Base-by-base conservation (phyloP, 2,888 invertebrate genomes). In the Lycocerus yunnanus region DNA sequence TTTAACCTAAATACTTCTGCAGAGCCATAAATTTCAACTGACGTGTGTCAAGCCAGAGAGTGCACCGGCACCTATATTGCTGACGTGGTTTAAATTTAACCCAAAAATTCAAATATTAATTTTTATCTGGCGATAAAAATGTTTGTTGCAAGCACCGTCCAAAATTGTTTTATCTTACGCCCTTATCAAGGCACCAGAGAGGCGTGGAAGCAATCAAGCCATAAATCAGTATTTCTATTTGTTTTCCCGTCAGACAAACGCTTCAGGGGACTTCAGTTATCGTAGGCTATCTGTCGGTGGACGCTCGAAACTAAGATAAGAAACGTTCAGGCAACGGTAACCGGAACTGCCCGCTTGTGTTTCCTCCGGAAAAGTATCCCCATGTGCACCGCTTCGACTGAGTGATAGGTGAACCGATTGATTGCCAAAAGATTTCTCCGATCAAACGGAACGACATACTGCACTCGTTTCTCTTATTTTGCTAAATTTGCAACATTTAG, bases 211-310 rank as follows among this genome's bases (percentile, higher is more conserved):
- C 81, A 80, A 81, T 82, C 82, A 79, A 78, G 79, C 76, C 79
- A 79, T 83, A 82, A 83, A 83, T 83, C 82, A 83, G 80, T 81
- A 78, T 81, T 81, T 82, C 79, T 81, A 80, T 82, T 82, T 81
- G 79, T 80, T 80, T 78, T 77, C 69, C 78, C 73, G 76, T 78
- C 75, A 73, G 76, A 74, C 72, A 73, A 74, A 71, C 66, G 73
- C 72, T 66, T 71, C 70, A 68, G 75, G 72, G 72, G 77, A 77
- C 80, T 78, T 80, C 80, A 78, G 77, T 69, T 78, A 74, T 78
- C 81, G 81, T 78, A 77, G 83, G 83, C 80, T 81, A 83, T 83
- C 83, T 83, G 79, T 81, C 80, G 82, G 83, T 78, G 82, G 82
- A 81, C 81, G 78, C 81, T 78, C 70, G 79, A 83, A 82, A 77